phyloP scores from a whole-genome alignment of 2,797 vertebrate species.

The Heteromormyrus szaboi region DNA sequence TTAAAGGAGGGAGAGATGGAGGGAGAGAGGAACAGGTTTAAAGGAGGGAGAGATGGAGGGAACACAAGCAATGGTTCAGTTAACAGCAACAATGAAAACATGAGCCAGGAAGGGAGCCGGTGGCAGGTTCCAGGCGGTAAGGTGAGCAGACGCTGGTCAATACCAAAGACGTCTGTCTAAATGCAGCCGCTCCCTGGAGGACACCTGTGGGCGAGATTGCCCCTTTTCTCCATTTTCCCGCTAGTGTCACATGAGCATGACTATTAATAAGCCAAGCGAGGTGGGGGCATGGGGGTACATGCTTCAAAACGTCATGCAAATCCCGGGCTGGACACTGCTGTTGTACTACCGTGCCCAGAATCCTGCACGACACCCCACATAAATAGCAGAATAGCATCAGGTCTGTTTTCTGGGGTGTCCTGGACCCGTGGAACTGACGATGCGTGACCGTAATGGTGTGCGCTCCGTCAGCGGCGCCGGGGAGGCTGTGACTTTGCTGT shows the following conservation, averaged over 20 bases:
- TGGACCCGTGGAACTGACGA: background rate
- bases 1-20: background rate
- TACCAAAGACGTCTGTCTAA: constrained; percentile 45
- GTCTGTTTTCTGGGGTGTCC: background rate
- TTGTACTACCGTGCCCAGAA: background rate
- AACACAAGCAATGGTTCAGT: background rate
- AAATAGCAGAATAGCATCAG: background rate
- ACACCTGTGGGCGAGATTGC: constrained; percentile 33
- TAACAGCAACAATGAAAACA: background rate
- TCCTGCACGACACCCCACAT: background rate
- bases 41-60: background rate
- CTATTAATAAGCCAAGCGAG: constrained; percentile 45
- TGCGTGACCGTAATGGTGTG: background rate
- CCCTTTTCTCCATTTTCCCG: constrained; percentile 32
- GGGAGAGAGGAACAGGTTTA: background rate
- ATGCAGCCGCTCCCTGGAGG: constrained; percentile 47
- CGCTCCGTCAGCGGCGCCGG: background rate
- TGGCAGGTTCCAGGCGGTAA: constrained; percentile 40
- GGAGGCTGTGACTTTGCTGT: constrained; percentile 22
- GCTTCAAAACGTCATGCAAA: constrained; percentile 26
- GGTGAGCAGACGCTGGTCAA: constrained; percentile 48
- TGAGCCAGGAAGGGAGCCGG: background rate
- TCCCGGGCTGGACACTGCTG: background rate
- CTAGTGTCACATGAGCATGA: constrained; percentile 33
- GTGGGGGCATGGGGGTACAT: background rate